These are phyloP conservation scores for Cyrtorhinus lividipennis DNA, from an alignment of 1,140 invertebrate species.

Conservation along the genomic window DNA sequence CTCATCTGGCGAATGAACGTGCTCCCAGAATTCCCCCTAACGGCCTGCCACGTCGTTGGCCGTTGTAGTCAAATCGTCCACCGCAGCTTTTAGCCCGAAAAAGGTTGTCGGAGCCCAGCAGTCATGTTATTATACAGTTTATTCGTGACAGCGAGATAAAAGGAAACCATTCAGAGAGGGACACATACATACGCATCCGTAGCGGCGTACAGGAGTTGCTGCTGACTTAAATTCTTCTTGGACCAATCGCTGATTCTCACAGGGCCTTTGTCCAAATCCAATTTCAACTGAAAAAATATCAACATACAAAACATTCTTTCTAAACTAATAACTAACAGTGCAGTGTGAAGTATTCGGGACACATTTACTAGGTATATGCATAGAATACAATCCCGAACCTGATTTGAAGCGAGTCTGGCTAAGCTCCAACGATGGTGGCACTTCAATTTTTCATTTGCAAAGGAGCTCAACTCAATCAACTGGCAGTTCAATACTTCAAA, in stretches of 20 bases:
- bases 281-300: slow-evolving; percentile 30
- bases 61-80: no score
- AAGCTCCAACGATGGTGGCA: slow-evolving; percentile 43
- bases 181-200: slow-evolving; percentile 48
- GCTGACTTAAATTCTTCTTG: slow-evolving; percentile 36
- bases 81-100: no score
- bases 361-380: no score
- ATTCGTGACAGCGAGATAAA: neutral
- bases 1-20: no score
- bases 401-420: slow-evolving; percentile 38
- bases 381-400: slow-evolving; percentile 29
- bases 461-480: slow-evolving; percentile 41
- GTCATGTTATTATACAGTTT: neutral
- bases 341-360: no score
- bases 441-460: slow-evolving; percentile 38
- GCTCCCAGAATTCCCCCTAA: no score
- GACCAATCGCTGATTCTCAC: slow-evolving; percentile 48
- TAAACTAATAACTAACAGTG: neutral
- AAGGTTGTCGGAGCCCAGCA: no score
- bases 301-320: no score
- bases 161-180: neutral
- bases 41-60: no score
- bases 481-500: slow-evolving; percentile 37
- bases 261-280: slow-evolving; percentile 38
- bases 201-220: slow-evolving; percentile 44